Percentiles rank a stretch among this genome's conserved stretches.
Conservation (phyloP, 2,113 vertebrate genomes). For the Anser brachyrhynchus region DNA sequence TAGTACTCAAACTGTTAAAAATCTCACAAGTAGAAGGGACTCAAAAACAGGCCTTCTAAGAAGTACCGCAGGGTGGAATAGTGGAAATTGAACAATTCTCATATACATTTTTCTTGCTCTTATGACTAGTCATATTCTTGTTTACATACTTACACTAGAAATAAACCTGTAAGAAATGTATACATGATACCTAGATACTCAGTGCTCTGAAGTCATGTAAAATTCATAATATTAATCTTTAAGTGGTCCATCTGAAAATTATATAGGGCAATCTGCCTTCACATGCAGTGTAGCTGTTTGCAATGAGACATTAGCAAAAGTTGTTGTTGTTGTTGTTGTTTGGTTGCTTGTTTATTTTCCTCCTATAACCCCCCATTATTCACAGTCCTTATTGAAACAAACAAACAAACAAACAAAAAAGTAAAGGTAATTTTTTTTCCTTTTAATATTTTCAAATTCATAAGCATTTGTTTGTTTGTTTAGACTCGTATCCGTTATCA, state of each 20-base stretch:
- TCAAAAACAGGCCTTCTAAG: background rate
- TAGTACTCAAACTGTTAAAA: slow-evolving; percentile 77
- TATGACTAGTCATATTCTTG: background rate
- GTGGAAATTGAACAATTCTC: slow-evolving; percentile 4
- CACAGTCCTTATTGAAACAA: background rate
- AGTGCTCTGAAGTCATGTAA: background rate
- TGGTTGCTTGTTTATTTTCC: background rate
- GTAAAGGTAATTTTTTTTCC: background rate
- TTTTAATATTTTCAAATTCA: background rate
- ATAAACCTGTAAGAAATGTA: background rate
- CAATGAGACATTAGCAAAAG: background rate
- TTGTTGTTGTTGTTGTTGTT: background rate
- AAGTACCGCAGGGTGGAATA: background rate
- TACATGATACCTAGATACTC: background rate
- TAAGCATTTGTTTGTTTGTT: background rate
- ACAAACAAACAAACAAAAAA: background rate
- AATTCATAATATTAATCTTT: slow-evolving; percentile 47
- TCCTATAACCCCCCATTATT: background rate
- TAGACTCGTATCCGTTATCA: background rate
- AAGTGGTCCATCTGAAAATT: slow-evolving; percentile 11
- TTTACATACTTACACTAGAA: background rate
- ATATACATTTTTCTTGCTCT: background rate
- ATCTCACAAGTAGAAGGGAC: background rate
- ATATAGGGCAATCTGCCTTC: slow-evolving; percentile 1
- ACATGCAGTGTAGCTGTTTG: slow-evolving; percentile 35